Percentiles rank a stretch among this genome's conserved stretches.
Evolutionary conservation across 2,113 vertebrate species (phyloP).

Genomic region (Lepus timidus): DNA sequence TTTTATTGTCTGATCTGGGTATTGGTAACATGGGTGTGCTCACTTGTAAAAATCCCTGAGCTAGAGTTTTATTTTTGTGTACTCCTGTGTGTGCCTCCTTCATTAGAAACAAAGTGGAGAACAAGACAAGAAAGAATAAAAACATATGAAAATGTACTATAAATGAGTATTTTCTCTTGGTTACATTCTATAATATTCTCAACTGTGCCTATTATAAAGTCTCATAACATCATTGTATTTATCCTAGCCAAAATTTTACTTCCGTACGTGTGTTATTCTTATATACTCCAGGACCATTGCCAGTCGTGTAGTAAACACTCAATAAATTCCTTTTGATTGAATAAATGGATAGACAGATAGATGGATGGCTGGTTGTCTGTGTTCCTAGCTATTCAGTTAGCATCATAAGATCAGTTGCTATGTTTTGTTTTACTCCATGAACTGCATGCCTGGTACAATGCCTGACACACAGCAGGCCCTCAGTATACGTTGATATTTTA

Average conservation of each 20-base stretch:
- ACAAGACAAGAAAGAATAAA: neutral
- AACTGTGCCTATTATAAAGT: neutral
- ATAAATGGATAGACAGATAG: neutral
- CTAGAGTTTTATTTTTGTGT: neutral
- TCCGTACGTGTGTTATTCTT: neutral
- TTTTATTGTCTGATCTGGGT: neutral
- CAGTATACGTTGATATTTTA: neutral
- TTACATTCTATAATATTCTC: neutral
- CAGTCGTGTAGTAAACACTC: neutral
- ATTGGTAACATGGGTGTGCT: neutral
- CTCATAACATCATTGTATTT: neutral
- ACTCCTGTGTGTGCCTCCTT: neutral
- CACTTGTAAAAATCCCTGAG: neutral
- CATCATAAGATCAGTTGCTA: neutral
- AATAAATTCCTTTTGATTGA: neutral
- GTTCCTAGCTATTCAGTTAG: neutral
- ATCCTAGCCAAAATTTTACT: neutral
- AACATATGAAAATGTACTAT: neutral
- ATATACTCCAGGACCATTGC: neutral
- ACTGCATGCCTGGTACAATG: neutral
- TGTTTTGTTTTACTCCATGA: neutral
- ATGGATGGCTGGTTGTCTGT: neutral
- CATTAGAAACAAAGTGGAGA: neutral
- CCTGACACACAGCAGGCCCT: neutral
- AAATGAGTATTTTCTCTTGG: neutral